phyloP scores from a whole-genome alignment of 2,113 vertebrate genomes.

The Ursus arctos region DNA sequence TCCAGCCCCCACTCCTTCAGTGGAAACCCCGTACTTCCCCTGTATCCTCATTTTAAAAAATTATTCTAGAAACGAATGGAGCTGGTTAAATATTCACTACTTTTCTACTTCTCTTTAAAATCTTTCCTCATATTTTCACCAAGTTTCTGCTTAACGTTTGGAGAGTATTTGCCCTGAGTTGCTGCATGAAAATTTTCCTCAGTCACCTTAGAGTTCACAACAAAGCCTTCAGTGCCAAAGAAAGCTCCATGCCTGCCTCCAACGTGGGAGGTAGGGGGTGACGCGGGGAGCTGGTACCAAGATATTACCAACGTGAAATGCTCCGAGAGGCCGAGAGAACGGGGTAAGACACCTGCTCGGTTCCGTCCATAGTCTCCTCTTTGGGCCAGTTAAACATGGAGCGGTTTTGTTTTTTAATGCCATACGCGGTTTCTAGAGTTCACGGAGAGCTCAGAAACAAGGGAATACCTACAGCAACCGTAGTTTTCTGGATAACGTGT shows the following conservation, averaged over 20 bases:
- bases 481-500: background rate
- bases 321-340: background rate
- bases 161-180: background rate
- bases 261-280: rapidly evolving
- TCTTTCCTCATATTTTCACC: background rate
- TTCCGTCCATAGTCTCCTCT: background rate
- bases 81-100: background rate
- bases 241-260: background rate
- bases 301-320: background rate
- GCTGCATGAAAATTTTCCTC: background rate
- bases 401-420: background rate
- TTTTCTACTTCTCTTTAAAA: background rate
- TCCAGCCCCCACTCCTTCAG: background rate
- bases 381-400: background rate
- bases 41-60: background rate
- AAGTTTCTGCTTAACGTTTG: background rate
- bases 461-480: background rate
- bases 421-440: background rate
- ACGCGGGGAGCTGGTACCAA: background rate
- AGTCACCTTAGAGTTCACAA: background rate
- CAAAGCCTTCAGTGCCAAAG: background rate
- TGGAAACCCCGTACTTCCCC: background rate
- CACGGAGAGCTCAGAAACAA: background rate
- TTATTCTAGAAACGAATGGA: background rate
- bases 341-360: background rate